A percentile compares a stretch with the other conserved stretches of the same genome.
Conservation (phyloP, 2,888 invertebrate genomes). For the Nymphalis c-album region DNA sequence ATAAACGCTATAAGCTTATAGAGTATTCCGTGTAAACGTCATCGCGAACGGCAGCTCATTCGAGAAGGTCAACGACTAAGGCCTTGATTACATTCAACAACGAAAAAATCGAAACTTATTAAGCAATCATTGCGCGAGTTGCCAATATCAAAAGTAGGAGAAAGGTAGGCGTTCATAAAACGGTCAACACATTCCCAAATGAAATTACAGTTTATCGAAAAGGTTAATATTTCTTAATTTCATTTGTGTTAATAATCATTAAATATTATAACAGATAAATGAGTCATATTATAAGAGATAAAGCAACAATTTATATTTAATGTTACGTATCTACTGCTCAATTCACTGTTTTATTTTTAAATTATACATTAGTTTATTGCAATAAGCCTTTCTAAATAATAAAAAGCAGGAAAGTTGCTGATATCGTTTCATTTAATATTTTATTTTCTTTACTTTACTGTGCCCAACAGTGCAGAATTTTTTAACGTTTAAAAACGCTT, state of each 20-base stretch:
- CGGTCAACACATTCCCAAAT: not conserved
- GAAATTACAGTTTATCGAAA: not conserved
- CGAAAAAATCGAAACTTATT: slow-evolving; percentile 26
- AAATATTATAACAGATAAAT: not conserved
- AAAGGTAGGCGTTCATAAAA: slow-evolving; percentile 10
- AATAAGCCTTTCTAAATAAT: slow-evolving; percentile 3
- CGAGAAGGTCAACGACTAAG: slow-evolving; percentile 26
- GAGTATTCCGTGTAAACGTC: slow-evolving; percentile 6
- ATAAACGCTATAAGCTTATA: slow-evolving; percentile 8
- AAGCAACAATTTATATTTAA: too few species aligned
- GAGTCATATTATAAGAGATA: not conserved
- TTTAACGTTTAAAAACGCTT: slow-evolving; percentile 23
- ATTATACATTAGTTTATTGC: not conserved
- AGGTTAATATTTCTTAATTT: not conserved
- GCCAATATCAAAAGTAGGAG: slow-evolving; percentile 15
- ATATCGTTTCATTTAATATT: slow-evolving; percentile 7
- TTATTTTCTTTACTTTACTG: slow-evolving; percentile 15
- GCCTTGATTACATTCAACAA: slow-evolving; percentile 28
- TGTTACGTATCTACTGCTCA: not conserved
- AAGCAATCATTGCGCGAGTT: slow-evolving; percentile 24
- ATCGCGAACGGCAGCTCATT: slow-evolving; percentile 12
- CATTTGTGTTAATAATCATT: not conserved
- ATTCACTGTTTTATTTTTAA: not conserved
- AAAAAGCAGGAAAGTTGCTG: not conserved
- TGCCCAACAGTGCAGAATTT: slow-evolving; percentile 24